These are phyloP conservation scores for Porites cylindrica DNA, from an alignment of 92 coral and sea anemone genomes.

Conservation along the genomic window DNA sequence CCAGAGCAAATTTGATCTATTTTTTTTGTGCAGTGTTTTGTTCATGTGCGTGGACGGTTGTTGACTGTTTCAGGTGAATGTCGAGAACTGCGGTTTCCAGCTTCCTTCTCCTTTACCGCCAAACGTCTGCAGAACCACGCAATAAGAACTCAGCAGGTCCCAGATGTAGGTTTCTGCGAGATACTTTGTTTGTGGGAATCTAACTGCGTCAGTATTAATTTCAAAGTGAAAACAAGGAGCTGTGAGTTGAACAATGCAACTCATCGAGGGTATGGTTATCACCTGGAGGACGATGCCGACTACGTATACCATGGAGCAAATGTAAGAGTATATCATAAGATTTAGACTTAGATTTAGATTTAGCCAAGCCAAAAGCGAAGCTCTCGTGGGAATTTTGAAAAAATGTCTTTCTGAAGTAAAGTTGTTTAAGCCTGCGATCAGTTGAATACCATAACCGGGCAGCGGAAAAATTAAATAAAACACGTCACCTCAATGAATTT, in stretches of 20 bases:
- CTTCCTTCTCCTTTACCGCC: neutral
- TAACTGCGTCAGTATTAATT: neutral
- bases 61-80: neutral
- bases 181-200: neutral
- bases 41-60: no score
- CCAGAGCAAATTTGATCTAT: no score
- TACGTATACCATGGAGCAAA: neutral
- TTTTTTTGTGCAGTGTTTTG: no score
- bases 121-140: neutral
- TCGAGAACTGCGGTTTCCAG: neutral
- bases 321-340: neutral
- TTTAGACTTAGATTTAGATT: no score
- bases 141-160: neutral
- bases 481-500: no score
- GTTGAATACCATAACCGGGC: no score
- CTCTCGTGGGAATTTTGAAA: no score
- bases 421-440: no score
- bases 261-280: neutral
- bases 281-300: neutral
- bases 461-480: no score
- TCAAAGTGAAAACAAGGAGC: neutral
- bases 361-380: no score
- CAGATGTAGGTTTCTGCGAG: neutral
- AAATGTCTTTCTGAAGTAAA: no score
- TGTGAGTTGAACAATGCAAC: conserved; percentile 3